Percentiles rank a stretch among this genome's conserved stretches.
These are phyloP conservation scores for Zosterops lateralis DNA, from an alignment of 2,113 vertebrate genomes.

Conservation along the genomic window DNA sequence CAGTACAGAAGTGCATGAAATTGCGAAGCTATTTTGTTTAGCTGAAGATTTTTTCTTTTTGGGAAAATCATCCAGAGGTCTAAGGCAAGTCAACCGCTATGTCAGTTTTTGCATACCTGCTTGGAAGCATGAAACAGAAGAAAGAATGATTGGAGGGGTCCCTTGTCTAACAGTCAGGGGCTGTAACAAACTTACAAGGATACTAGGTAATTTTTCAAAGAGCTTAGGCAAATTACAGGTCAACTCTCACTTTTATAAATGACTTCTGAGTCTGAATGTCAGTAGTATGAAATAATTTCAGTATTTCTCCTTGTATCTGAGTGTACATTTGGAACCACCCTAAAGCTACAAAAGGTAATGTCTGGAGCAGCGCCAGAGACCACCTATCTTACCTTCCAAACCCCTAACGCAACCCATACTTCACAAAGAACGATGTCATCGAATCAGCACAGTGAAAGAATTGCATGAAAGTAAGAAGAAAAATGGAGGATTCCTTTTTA, in stretches of 20 bases:
- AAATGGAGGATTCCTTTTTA: neutral
- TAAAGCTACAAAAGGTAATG: neutral
- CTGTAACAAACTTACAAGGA: neutral
- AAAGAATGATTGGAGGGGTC: neutral
- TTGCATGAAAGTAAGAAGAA: neutral
- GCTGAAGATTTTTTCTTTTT: neutral
- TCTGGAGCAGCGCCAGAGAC: neutral
- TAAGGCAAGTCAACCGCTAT: neutral
- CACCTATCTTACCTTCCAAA: rapidly evolving
- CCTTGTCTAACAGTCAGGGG: neutral
- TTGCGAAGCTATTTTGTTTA: neutral
- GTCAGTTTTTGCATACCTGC: neutral
- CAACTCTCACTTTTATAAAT: neutral
- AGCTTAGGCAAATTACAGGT: neutral
- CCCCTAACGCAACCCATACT: neutral
- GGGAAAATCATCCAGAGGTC: neutral
- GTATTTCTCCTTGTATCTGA: neutral
- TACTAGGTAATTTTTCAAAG: neutral
- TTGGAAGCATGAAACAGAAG: neutral
- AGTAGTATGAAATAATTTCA: neutral
- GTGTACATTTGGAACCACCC: neutral
- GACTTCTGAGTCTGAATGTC: neutral
- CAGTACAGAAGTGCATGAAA: neutral
- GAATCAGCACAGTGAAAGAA: neutral
- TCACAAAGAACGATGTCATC: rapidly evolving